Base-by-base conservation (phyloP, 2,888 invertebrate genomes). In the Cyclophora punctaria region DNA sequence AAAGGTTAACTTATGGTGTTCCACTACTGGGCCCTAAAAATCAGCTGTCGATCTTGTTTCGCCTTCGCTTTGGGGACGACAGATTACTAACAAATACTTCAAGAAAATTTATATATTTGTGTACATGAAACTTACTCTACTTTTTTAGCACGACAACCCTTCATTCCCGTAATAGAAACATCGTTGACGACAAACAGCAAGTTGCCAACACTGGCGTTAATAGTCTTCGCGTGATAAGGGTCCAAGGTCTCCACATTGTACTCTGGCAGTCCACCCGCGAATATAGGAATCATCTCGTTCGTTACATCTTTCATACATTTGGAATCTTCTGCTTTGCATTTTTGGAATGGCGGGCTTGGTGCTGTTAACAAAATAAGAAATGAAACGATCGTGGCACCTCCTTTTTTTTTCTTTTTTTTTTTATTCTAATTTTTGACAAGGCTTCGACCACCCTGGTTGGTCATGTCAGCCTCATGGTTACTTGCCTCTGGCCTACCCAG, bases 301-400 rank as follows among this genome's bases (percentile, higher is more conserved):
- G 72, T 41, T 0, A 73, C 61, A n/a, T 74, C 62, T 41, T 67
- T 78, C 0, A 66, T 37, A 51, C 83, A 84, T 62, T 76, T 70
- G 0, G 58, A 7, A 54, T 84, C 83, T 0, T 66, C 66, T 4
- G 58, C 44, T 47, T 69, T 67, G 55, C 84, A 83, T 71, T 72
- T 78, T 46, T 70, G 37, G 37, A 37, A 37, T 5, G 37, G 37
- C 37, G 37, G 56, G 41, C 61, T 60, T 43, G 71, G 54, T n/a
- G 60, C 78, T 79, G 60, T 3, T 60, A 59, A 53, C 45, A 42
- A 48, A 50, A 33, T 34, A 47, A 43, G 3, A 7, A 35, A 41
- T 35, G 35, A 5, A 5, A 37, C 5, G 37, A 5, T 37, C 5
- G 37, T 37, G 37, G 4, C 37, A 37, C n/a, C n/a, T n/a, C n/a